phyloP scores from a whole-genome alignment of 2,888 invertebrate genomes.

The Onchidella celtica region DNA sequence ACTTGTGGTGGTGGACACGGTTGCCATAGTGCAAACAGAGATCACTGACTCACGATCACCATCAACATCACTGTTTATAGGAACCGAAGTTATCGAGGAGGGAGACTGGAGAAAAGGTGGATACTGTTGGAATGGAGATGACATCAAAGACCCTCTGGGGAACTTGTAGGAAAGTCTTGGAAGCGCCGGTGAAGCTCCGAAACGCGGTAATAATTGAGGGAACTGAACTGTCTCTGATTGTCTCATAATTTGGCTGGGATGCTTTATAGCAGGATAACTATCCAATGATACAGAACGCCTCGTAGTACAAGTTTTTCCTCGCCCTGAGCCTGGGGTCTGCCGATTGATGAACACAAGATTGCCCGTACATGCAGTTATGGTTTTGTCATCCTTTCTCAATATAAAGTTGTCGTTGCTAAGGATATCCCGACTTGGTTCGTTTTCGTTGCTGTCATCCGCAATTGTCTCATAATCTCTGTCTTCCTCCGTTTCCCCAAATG shows the following conservation, averaged over 20 bases:
- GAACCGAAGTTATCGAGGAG: not conserved
- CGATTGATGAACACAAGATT: not conserved
- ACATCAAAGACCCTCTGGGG: not conserved
- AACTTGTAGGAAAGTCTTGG: not conserved
- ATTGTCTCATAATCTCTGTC: conserved; percentile 20
- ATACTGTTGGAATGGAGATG: not conserved
- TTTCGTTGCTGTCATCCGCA: not conserved
- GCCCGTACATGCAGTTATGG: not conserved
- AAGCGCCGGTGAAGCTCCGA: not conserved
- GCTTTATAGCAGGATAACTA: conserved; percentile 10
- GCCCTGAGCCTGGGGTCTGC: not conserved
- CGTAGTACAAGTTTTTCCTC: not conserved
- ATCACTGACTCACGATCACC: conserved; percentile 10
- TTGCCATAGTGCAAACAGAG: conserved; percentile 24
- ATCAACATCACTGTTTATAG: not conserved
- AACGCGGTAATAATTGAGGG: not conserved
- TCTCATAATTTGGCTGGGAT: not conserved
- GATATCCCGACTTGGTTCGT: not conserved
- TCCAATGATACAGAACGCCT: conserved; percentile 39
- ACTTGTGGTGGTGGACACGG: conserved; percentile 40
- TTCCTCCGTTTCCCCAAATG: conserved; percentile 14
- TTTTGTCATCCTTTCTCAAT: not conserved
- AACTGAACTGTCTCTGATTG: conserved; percentile 25
- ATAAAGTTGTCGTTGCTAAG: conserved; percentile 36
- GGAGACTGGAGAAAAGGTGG: not conserved